Conservation (phyloP, 2,113 vertebrate genomes). For the Phylloscopus trochilus region DNA sequence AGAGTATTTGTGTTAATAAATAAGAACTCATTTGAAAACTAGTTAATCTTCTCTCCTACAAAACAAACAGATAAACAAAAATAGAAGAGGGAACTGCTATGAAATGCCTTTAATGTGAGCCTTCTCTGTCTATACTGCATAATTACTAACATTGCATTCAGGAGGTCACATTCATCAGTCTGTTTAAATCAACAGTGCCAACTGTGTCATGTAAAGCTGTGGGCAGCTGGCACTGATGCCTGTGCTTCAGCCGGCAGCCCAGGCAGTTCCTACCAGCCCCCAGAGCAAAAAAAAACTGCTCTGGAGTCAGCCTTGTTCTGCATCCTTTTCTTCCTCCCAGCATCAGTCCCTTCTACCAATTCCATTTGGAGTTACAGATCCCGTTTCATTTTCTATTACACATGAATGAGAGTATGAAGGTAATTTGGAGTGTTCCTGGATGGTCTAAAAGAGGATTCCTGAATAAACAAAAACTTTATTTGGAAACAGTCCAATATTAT, state of each 20-base stretch:
- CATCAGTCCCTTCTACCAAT: not conserved
- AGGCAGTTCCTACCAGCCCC: not conserved
- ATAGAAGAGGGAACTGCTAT: not conserved
- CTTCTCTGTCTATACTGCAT: not conserved
- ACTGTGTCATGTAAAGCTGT: not conserved
- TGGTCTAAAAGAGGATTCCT: not conserved
- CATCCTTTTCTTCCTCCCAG: not conserved
- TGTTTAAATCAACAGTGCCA: not conserved
- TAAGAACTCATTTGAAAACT: not conserved
- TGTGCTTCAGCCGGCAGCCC: not conserved
- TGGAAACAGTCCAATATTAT: not conserved
- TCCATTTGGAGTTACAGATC: not conserved
- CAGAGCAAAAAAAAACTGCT: not conserved
- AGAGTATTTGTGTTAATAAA: not conserved
- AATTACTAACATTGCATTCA: not conserved
- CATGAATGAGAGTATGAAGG: not conserved
- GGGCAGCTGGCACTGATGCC: not conserved
- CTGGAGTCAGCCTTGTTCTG: not conserved
- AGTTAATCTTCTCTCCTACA: not conserved
- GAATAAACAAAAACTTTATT: not conserved
- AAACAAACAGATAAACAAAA: not conserved
- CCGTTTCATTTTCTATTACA: not conserved
- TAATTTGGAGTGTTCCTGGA: not conserved
- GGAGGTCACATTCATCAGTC: slow-evolving; percentile 13
- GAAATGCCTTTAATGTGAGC: not conserved